A percentile compares a stretch with the other conserved stretches of the same genome.
Conservation (phyloP, 1,140 invertebrate genomes). For the Plutomurus gul region DNA sequence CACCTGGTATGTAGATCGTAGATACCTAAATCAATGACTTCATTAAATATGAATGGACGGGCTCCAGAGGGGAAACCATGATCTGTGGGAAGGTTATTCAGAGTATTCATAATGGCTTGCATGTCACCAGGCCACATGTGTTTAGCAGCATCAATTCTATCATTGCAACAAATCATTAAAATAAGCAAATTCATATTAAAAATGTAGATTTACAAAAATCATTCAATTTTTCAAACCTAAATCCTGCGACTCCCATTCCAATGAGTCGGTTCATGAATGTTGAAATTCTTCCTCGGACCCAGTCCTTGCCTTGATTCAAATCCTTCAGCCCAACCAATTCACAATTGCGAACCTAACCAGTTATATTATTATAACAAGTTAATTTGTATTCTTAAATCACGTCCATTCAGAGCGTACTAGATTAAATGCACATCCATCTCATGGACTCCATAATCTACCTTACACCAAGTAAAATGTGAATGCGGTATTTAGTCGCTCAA, state of each 20-base stretch:
- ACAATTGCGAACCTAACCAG: conserved; percentile 38
- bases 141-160: conserved; percentile 62
- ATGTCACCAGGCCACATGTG: conserved; percentile 64
- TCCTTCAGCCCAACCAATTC: conserved; percentile 23
- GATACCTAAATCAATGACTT: conserved; percentile 64
- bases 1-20: background rate
- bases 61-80: conserved; percentile 55
- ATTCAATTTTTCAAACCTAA: conserved; percentile 56
- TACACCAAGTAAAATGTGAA: too few relatives aligned
- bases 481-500: background rate
- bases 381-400: background rate
- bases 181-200: background rate
- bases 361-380: background rate
- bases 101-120: conserved; percentile 55
- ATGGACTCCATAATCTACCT: too few relatives aligned
- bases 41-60: conserved; percentile 61
- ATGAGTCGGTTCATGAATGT: conserved; percentile 74
- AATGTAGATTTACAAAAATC: background rate
- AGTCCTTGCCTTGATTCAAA: conserved; percentile 32
- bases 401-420: too few relatives aligned
- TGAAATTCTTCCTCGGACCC: conserved; percentile 59
- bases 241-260: conserved; percentile 78
- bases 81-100: conserved; percentile 56
- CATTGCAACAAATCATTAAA: background rate
- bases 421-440: too few relatives aligned